Conservation (phyloP, 2,113 vertebrate genomes). For the Theristicus caerulescens region DNA sequence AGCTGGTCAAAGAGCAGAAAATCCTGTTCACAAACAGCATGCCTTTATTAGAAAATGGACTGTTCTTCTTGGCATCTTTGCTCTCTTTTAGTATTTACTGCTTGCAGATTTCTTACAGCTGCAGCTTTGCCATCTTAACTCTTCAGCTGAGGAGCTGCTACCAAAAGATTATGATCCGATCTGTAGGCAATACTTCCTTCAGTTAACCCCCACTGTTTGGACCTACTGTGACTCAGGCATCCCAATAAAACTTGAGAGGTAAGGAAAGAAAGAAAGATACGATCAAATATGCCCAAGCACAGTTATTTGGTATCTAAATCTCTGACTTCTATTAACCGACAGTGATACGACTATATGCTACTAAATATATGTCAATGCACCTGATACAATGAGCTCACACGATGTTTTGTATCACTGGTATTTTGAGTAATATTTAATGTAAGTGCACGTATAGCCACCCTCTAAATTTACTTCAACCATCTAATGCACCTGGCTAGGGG, state of each 20-base stretch:
- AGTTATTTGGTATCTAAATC: background rate
- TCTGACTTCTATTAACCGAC: background rate
- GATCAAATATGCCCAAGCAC: background rate
- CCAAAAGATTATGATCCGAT: background rate
- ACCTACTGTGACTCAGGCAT: background rate
- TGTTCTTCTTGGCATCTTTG: background rate
- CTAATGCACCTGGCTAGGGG: background rate
- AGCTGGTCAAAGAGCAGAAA: background rate
- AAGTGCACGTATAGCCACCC: background rate
- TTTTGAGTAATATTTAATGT: background rate
- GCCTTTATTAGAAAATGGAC: background rate
- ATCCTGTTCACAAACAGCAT: background rate
- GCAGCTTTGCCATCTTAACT: background rate
- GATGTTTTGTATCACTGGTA: background rate
- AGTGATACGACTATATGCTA: fast-evolving
- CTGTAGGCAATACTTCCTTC: background rate
- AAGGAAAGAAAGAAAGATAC: background rate
- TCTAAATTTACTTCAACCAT: background rate
- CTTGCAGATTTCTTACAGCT: background rate
- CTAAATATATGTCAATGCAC: background rate
- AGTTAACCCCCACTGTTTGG: background rate
- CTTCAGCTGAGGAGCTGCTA: background rate
- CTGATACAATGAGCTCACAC: background rate
- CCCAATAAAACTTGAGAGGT: background rate
- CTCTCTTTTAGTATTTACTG: background rate